Conservation (phyloP, 2,113 vertebrate species). For the Stigmatopora nigra region DNA sequence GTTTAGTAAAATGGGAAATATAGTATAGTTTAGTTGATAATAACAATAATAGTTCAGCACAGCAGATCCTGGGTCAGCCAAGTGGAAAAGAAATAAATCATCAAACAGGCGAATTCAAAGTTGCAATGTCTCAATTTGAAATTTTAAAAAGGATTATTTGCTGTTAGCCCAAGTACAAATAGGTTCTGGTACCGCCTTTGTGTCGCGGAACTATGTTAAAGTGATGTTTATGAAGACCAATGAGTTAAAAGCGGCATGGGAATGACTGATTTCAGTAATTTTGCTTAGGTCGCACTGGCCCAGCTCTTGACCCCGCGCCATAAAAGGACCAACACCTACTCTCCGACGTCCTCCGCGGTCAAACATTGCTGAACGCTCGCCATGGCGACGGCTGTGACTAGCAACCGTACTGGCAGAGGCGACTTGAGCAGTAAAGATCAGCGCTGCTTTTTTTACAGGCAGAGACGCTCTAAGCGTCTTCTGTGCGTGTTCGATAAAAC, state of each 20-base stretch:
- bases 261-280: constrained; percentile 61
- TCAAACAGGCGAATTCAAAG: no score
- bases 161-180: no score
- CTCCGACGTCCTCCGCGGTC: constrained; percentile 58
- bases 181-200: no score
- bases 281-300: constrained; percentile 47
- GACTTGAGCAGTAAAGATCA: constrained; percentile 52
- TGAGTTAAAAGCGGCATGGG: constrained; percentile 18
- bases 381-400: constrained; percentile 51
- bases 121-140: no score
- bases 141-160: no score
- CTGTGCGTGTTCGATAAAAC: constrained; percentile 49
- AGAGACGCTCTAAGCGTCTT: constrained; percentile 39
- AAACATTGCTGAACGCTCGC: constrained; percentile 57
- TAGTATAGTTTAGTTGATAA: no score
- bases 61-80: no score
- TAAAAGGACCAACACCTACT: constrained; percentile 67
- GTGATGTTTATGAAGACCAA: no score
- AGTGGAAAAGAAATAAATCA: no score
- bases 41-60: no score
- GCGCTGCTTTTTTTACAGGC: constrained; percentile 54
- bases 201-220: no score
- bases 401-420: constrained; percentile 43
- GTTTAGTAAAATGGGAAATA: no score
- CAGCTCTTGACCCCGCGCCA: constrained; percentile 63